Evolutionary conservation across 23 tunicate species (phyloP).

Genomic region (Trididemnum nubilum): DNA sequence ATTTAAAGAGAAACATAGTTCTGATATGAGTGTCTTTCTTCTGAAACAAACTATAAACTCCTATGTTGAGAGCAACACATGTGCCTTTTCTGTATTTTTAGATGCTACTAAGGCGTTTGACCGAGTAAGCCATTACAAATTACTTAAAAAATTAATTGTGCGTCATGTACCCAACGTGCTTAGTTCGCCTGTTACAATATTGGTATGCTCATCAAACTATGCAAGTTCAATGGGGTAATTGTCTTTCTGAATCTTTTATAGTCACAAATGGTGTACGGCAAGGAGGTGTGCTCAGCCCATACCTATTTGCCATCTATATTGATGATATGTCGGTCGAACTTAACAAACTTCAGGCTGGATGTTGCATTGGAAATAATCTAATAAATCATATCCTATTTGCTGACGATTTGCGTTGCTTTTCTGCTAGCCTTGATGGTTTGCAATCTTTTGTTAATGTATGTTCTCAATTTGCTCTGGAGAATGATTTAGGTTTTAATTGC

Average conservation of each 20-base stretch:
- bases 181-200: background rate
- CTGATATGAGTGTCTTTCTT: background rate
- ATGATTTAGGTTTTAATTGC: background rate
- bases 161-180: background rate
- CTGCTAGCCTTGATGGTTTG: background rate
- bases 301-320: constrained; percentile 5
- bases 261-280: background rate
- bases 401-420: constrained; percentile 2
- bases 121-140: background rate
- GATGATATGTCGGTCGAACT: constrained; percentile 11
- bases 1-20: background rate
- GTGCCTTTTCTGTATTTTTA: background rate
- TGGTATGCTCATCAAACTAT: constrained; percentile 6
- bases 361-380: background rate
- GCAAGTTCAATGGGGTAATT: constrained; percentile 1
- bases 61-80: background rate
- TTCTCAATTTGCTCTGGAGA: background rate
- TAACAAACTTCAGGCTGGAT: background rate
- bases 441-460: background rate
- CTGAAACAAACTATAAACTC: background rate
- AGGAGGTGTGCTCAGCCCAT: constrained; percentile 22
- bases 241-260: background rate
- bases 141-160: constrained; percentile 9
- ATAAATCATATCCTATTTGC: too few species aligned
- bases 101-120: constrained; percentile 7